Percentiles rank a stretch among this genome's conserved stretches.
Conservation (phyloP, 1,140 invertebrate genomes). For the Caerostris darwini region DNA sequence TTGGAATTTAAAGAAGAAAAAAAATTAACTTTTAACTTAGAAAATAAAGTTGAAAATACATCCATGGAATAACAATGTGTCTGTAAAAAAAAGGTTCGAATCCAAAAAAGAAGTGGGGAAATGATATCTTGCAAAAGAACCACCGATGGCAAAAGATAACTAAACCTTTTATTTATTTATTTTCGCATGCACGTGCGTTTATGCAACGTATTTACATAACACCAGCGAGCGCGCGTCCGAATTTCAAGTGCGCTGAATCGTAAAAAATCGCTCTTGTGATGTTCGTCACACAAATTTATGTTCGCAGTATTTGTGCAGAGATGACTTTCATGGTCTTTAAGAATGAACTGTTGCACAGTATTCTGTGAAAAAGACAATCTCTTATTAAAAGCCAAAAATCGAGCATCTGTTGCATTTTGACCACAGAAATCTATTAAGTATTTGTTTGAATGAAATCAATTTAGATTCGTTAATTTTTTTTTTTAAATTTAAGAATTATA, state of each 20-base stretch:
- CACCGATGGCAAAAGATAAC: background rate
- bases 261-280: conserved; percentile 3
- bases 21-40: too few species aligned
- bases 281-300: background rate
- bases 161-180: background rate
- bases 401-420: too few species aligned
- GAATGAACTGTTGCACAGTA: background rate
- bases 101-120: background rate
- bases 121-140: background rate
- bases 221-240: background rate
- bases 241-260: background rate
- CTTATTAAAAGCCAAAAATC: background rate
- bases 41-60: too few species aligned
- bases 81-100: too few species aligned
- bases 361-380: background rate
- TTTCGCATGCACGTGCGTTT: background rate
- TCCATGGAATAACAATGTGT: too few species aligned
- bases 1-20: too few species aligned
- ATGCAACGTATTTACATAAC: conserved; percentile 9
- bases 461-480: too few species aligned
- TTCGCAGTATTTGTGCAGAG: background rate
- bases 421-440: too few species aligned
- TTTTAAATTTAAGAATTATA: too few species aligned
- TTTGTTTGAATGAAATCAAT: too few species aligned
- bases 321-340: conserved; percentile 5